A percentile compares a stretch with the other conserved stretches of the same genome.
Evolutionary conservation across 2,797 vertebrate genomes (phyloP).

Genomic region (Helicolenus hilgendorfi): DNA sequence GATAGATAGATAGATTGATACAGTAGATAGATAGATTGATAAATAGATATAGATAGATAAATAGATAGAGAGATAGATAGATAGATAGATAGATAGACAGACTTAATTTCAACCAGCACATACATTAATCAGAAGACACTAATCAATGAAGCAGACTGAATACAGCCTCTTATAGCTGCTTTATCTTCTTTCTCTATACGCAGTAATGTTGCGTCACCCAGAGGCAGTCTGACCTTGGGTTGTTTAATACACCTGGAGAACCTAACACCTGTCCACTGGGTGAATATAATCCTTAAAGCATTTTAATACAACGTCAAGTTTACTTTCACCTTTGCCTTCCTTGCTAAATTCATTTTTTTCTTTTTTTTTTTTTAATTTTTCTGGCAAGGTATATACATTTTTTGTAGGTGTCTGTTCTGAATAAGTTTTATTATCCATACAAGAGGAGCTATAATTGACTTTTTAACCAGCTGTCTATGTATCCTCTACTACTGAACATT

Average conservation of each 20-base stretch:
- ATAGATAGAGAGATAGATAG: not conserved
- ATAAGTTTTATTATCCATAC: not conserved
- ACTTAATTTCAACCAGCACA: not conserved
- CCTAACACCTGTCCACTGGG: not conserved
- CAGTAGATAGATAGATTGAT: no score
- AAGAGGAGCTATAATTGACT: not conserved
- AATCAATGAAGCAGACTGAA: constrained; percentile 16
- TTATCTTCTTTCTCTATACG: constrained; percentile 5
- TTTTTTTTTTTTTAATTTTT: not conserved
- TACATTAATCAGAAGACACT: constrained; percentile 3
- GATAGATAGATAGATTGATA: no score
- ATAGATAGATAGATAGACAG: no score
- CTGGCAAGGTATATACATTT: not conserved
- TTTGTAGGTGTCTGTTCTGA: not conserved
- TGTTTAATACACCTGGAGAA: constrained; percentile 3
- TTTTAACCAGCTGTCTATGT: not conserved
- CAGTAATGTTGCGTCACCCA: not conserved
- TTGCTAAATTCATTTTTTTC: not conserved
- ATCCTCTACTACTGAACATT: not conserved
- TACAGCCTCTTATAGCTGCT: not conserved
- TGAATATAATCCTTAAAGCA: constrained; percentile 10
- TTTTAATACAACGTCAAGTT: not conserved
- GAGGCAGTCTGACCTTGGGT: constrained; percentile 3
- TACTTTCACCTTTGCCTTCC: not conserved
- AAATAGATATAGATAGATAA: not conserved